phyloP scores from a whole-genome alignment of 2,797 vertebrate genomes.

The Anniella stebbinsi region DNA sequence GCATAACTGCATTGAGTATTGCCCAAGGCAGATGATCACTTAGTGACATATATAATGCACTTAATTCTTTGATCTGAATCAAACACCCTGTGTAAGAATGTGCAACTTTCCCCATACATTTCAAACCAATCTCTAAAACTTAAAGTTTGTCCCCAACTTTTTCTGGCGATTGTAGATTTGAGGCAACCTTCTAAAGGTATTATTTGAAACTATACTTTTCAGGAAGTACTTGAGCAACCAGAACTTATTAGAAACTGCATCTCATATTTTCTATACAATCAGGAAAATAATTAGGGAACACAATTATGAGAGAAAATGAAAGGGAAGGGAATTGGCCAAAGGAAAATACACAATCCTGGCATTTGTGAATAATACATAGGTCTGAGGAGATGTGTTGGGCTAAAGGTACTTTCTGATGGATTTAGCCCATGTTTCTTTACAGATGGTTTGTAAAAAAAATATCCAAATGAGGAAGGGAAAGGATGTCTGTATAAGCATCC shows the following conservation, averaged over 20 bases:
- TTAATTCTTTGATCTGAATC: constrained; percentile 25
- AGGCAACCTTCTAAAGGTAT: not conserved
- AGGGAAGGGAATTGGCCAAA: not conserved
- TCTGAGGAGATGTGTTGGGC: not conserved
- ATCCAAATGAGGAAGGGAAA: not conserved
- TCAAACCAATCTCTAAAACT: constrained; percentile 1
- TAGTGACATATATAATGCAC: constrained; percentile 1
- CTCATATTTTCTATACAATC: not conserved
- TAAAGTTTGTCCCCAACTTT: not conserved
- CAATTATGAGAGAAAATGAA: not conserved
- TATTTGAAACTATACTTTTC: not conserved
- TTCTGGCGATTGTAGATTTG: not conserved
- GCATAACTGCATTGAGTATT: constrained; percentile 10
- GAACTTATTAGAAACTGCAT: not conserved
- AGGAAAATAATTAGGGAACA: not conserved
- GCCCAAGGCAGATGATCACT: not conserved
- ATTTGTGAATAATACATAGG: not conserved
- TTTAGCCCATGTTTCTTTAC: not conserved
- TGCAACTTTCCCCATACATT: not conserved
- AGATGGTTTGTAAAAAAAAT: not conserved
- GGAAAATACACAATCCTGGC: not conserved
- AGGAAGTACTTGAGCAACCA: not conserved
- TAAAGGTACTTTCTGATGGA: not conserved
- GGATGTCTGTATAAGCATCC: not conserved
- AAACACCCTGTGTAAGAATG: not conserved